Conservation (phyloP, 2,888 invertebrate species). For the Gasteruption jaculator region DNA sequence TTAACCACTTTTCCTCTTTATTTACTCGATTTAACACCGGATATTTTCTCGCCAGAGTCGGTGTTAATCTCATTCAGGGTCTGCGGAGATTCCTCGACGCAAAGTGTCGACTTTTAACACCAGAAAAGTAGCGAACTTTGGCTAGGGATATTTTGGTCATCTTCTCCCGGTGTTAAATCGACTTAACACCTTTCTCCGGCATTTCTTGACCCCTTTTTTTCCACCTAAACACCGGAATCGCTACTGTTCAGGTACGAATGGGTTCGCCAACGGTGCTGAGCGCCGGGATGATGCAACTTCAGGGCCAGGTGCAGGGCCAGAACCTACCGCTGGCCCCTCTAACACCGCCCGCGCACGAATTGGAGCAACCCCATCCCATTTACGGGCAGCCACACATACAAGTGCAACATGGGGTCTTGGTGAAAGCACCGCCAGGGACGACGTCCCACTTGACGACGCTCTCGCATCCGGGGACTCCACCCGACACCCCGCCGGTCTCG, state of each 20-base stretch:
- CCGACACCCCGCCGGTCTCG: conserved; percentile 74
- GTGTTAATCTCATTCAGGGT: too few relatives aligned
- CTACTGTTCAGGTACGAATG: conserved; percentile 42
- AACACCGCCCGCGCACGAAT: conserved; percentile 63
- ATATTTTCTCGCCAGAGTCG: too few relatives aligned
- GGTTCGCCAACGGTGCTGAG: conserved; percentile 42
- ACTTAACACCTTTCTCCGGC: too few relatives aligned
- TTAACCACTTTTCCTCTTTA: too few relatives aligned
- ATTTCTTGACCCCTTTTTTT: too few relatives aligned
- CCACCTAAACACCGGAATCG: too few relatives aligned
- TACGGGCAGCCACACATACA: conserved; percentile 47
- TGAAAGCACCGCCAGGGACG: conserved; percentile 46
- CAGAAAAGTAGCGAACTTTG: too few relatives aligned
- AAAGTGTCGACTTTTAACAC: too few relatives aligned
- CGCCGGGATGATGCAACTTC: conserved; percentile 40
- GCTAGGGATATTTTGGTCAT: too few relatives aligned
- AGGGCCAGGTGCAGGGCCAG: conserved; percentile 33
- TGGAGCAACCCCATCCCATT: conserved; percentile 45
- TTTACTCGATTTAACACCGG: too few relatives aligned
- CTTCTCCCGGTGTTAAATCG: too few relatives aligned
- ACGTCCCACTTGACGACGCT: conserved; percentile 42
- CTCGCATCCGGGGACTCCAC: conserved; percentile 73
- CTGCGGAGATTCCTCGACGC: too few relatives aligned
- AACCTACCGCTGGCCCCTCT: conserved; percentile 49
- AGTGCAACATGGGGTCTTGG: conserved; percentile 46